Evolutionary conservation across 2,797 vertebrate genomes (phyloP).

Genomic region (Sebastes oblongus): DNA sequence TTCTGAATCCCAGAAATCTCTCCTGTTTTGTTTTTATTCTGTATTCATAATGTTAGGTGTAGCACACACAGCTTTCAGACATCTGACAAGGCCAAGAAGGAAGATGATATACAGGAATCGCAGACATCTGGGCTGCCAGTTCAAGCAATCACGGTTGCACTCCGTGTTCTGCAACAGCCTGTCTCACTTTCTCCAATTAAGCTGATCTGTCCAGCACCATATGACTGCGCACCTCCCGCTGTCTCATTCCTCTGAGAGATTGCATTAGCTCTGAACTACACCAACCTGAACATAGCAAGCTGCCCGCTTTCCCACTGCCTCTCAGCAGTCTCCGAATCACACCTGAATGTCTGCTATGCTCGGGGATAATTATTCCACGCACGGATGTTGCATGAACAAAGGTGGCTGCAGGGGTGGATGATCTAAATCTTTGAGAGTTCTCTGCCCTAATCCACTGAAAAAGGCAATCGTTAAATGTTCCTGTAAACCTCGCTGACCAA

Average conservation of each 20-base stretch:
- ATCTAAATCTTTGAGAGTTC: conserved; percentile 16
- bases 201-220: conserved; percentile 58
- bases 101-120: conserved; percentile 14
- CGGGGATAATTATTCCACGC: not conserved
- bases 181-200: conserved; percentile 71
- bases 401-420: not conserved
- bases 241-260: conserved; percentile 58
- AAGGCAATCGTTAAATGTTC: conserved; percentile 10
- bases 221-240: conserved; percentile 57
- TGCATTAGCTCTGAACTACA: conserved; percentile 51
- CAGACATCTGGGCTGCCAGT: conserved; percentile 26
- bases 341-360: conserved; percentile 13
- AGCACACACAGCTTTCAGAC: not conserved
- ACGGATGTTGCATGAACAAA: not conserved
- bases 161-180: conserved; percentile 54
- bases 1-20: not conserved
- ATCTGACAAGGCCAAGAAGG: not conserved
- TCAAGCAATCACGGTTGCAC: conserved; percentile 31
- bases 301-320: conserved; percentile 27
- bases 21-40: not conserved
- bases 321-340: conserved; percentile 30
- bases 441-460: not conserved
- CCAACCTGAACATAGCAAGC: conserved; percentile 59
- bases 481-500: conserved; percentile 9
- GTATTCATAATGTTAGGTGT: not conserved